These are phyloP conservation scores for Archips crataeganus DNA, from an alignment of 2,888 invertebrate genomes.

Conservation along the genomic window DNA sequence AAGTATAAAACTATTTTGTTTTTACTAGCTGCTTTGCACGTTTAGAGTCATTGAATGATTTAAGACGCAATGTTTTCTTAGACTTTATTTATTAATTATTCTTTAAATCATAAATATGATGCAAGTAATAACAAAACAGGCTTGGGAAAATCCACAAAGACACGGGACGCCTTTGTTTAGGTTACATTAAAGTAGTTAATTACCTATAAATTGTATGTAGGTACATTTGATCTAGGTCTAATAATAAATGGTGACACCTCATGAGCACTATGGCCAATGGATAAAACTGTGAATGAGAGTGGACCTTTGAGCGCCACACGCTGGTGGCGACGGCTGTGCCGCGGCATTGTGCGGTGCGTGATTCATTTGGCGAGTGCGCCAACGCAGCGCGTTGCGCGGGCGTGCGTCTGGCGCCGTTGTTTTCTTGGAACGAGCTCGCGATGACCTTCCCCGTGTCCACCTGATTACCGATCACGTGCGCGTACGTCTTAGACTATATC, in stretches of 20 bases:
- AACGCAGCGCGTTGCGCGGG: slow-evolving; percentile 49
- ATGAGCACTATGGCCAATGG: slow-evolving; percentile 15
- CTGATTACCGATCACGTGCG: slow-evolving; percentile 69
- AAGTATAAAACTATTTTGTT: too few species aligned
- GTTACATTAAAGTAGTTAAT: not conserved
- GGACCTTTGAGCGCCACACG: slow-evolving; percentile 33
- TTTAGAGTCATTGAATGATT: not conserved
- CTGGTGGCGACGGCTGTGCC: slow-evolving; percentile 47
- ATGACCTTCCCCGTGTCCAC: slow-evolving; percentile 72
- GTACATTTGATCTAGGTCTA: slow-evolving; percentile 23
- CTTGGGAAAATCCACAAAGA: slow-evolving; percentile 29
- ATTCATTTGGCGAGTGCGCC: slow-evolving; percentile 62
- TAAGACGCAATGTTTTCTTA: not conserved
- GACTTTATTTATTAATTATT: not conserved
- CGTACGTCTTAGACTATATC: slow-evolving; percentile 65
- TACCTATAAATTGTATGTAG: not conserved
- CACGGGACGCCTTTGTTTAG: slow-evolving; percentile 9
- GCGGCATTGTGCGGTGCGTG: slow-evolving; percentile 54
- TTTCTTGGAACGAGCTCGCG: slow-evolving; percentile 73
- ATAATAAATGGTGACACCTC: slow-evolving; percentile 35
- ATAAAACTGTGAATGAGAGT: slow-evolving; percentile 36
- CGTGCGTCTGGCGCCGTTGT: slow-evolving; percentile 69
- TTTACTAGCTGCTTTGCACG: too few species aligned
- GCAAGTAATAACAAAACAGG: not conserved
- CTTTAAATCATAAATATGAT: too few species aligned